Percentiles rank a stretch among this genome's conserved stretches.
These are phyloP conservation scores for Autographa pulchrina DNA, from an alignment of 2,888 invertebrate genomes.

Conservation along the genomic window DNA sequence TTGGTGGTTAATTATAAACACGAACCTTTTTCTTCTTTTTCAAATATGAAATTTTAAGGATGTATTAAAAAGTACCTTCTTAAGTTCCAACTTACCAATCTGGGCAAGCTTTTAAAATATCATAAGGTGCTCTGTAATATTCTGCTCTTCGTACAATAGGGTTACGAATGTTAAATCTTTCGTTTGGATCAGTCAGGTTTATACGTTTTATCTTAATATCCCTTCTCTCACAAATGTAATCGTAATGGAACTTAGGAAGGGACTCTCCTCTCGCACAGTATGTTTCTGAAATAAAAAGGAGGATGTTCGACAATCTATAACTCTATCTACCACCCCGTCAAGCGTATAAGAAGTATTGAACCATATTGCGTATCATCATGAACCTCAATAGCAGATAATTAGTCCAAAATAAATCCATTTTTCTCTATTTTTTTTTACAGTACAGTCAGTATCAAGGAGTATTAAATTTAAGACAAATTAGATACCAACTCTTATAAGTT, in stretches of 20 bases:
- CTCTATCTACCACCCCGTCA: too few relatives aligned
- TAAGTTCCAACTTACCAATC: conserved; percentile 75
- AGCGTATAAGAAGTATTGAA: too few relatives aligned
- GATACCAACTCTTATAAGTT: conserved; percentile 78
- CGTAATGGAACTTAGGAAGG: conserved; percentile 84
- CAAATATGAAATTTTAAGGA: too few relatives aligned
- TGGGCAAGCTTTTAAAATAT: conserved; percentile 84
- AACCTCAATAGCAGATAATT: too few relatives aligned
- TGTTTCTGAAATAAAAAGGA: conserved; percentile 68
- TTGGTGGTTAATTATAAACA: too few relatives aligned
- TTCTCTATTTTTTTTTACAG: too few relatives aligned
- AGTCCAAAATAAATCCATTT: too few relatives aligned
- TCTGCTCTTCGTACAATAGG: conserved; percentile 83
- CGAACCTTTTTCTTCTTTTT: too few relatives aligned
- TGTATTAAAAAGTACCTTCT: neutral
- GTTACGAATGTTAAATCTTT: conserved; percentile 82
- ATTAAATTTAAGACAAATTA: neutral
- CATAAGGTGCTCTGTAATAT: conserved; percentile 84
- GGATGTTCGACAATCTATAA: too few relatives aligned
- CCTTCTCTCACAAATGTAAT: conserved; percentile 83
- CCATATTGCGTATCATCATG: too few relatives aligned
- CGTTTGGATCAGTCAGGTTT: conserved; percentile 83
- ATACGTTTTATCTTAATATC: conserved; percentile 83
- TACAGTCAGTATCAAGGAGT: neutral
- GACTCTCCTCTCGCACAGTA: conserved; percentile 82